phyloP scores from a whole-genome alignment of 1,140 invertebrate genomes.

The Zaprionus capensis region DNA sequence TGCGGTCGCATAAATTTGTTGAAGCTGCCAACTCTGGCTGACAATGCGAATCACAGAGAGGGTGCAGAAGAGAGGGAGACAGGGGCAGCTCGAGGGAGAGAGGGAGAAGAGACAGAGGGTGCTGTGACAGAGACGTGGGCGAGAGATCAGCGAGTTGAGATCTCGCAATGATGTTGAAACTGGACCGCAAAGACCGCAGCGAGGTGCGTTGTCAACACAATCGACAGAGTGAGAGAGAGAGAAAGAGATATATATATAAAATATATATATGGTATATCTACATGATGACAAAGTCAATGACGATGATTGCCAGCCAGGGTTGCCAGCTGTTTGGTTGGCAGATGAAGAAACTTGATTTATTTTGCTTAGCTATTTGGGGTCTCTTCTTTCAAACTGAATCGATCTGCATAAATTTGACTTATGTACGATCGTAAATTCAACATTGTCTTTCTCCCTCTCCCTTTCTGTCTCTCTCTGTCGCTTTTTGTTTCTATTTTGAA shows the following conservation, averaged over 20 bases:
- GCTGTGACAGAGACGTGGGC: conserved; percentile 55
- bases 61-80: conserved; percentile 27
- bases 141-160: conserved; percentile 32
- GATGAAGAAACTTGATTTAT: conserved; percentile 50
- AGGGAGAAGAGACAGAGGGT: conserved; percentile 12
- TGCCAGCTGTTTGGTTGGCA: conserved; percentile 19
- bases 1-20: conserved; percentile 77
- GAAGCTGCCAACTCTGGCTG: conserved; percentile 27
- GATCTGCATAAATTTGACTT: conserved; percentile 57
- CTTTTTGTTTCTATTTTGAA: conserved; percentile 35
- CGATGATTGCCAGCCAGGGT: conserved; percentile 34
- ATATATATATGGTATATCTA: not conserved
- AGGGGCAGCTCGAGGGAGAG: not conserved
- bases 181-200: conserved; percentile 69
- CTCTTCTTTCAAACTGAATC: conserved; percentile 16
- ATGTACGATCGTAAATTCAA: conserved; percentile 49
- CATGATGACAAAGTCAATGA: conserved; percentile 15
- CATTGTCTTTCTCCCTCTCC: not conserved
- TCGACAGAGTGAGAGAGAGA: not conserved
- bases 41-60: conserved; percentile 31
- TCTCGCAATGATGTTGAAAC: conserved; percentile 58
- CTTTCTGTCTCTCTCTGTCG: not conserved
- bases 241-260: not conserved
- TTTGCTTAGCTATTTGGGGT: conserved; percentile 22
- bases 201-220: conserved; percentile 64